A percentile compares a stretch with the other conserved stretches of the same genome.
Evolutionary conservation across 2,888 invertebrate genomes (phyloP).

Genomic region (Agriopis marginaria): DNA sequence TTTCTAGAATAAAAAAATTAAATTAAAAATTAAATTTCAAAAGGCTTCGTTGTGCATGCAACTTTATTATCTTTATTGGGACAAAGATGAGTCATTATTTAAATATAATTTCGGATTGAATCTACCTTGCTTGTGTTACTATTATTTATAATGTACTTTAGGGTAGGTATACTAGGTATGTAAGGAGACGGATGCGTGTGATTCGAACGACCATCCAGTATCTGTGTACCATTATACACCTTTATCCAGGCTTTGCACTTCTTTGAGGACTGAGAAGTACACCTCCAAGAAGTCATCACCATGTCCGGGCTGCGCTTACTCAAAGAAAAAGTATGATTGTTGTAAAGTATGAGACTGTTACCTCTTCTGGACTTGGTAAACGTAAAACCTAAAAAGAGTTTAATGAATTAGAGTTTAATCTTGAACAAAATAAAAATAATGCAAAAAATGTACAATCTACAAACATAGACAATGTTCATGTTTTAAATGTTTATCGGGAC

Average conservation of each 20-base stretch:
- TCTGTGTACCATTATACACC: not conserved
- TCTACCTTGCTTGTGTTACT: too few relatives aligned
- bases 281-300: not conserved
- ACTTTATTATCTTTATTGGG: too few relatives aligned
- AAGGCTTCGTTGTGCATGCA: too few relatives aligned
- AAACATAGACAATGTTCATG: too few relatives aligned
- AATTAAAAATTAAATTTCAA: too few relatives aligned
- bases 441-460: too few relatives aligned
- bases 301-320: not conserved
- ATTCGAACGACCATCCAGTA: not conserved
- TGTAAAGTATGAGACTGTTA: not conserved
- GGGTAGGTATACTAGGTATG: not conserved
- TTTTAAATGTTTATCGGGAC: too few relatives aligned
- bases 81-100: too few relatives aligned
- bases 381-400: not conserved
- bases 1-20: too few relatives aligned
- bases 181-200: not conserved
- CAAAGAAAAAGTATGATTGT: not conserved
- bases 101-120: too few relatives aligned
- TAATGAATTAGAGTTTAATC: not conserved
- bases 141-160: too few relatives aligned
- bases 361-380: not conserved
- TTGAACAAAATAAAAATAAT: too few relatives aligned
- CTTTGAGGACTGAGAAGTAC: slow-evolving; percentile 1
- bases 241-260: not conserved